Base-by-base conservation (phyloP, 2,888 invertebrate species). In the Heteromyza rotundicornis region DNA sequence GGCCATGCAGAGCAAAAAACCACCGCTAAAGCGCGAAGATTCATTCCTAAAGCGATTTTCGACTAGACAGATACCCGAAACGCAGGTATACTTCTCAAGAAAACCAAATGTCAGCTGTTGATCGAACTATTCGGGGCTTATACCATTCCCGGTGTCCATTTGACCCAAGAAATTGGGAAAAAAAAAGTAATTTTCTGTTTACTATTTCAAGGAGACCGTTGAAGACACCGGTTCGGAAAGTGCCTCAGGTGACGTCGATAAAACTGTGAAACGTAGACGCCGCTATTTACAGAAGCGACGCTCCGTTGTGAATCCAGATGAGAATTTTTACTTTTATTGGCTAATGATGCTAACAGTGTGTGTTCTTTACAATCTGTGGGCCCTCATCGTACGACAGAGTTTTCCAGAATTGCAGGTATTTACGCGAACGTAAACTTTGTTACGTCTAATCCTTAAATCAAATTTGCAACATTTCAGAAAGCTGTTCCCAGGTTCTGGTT, bases 291-390 rank as follows among this genome's bases (percentile, higher is more conserved):
- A 89, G 67, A 91, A 89, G 64, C 92, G 92, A 1, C 86, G 90
- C 58, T 89, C 90, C 22, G 95, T 97, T 57, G 92, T 97, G 70
- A 96, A 96, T 84, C 96, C 96, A 0, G 96, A 97, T 84, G 95
- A 95, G 78, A 95, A 94, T 84, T 93, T 95, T 84, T 95, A 95
- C 86, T 97, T 96, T 85, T 93, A 95, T 84, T 97, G 97, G 97
- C 85, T 97, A 71, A 91, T 94, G 87, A 84, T 95, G 67, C 88
- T 96, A 72, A 95, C 96, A 53, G 83, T 90, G 68, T 94, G 95
- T 81, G 94, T 96, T 71, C 88, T 97, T 64, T 97, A 97, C 85
- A 97, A 97, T 85, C 87, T 96, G 70, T 97, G 97, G 97, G 94
- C 96, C 27, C 87, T 95, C 67, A 97, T 97, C 73, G 96, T 96